These are phyloP conservation scores for Meta bourneti DNA, from an alignment of 2,888 invertebrate species.

Conservation along the genomic window DNA sequence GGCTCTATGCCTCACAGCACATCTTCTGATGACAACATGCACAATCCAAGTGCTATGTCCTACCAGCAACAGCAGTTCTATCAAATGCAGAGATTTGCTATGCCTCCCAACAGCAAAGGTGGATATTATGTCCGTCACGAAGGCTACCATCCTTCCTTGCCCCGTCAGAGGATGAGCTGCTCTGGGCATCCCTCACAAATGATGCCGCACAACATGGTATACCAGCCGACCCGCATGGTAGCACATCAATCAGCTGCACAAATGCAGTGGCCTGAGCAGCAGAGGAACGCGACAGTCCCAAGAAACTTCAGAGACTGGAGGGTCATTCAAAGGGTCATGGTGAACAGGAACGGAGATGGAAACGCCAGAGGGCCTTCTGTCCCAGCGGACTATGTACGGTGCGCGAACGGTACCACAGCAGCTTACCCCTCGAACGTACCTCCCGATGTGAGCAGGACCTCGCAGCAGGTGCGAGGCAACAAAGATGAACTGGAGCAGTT, in stretches of 20 bases:
- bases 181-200: conserved; percentile 38
- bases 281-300: conserved; percentile 64
- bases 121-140: conserved; percentile 60
- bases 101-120: conserved; percentile 43
- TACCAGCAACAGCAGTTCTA: conserved; percentile 44
- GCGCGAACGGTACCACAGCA: conserved; percentile 28
- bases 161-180: conserved; percentile 50
- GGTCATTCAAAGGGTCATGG: conserved; percentile 69
- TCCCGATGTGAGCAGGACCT: conserved; percentile 41
- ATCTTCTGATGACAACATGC: conserved; percentile 63
- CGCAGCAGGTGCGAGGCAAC: not conserved
- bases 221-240: conserved; percentile 50
- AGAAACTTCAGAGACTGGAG: conserved; percentile 74
- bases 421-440: conserved; percentile 32
- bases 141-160: conserved; percentile 61
- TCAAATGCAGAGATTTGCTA: conserved; percentile 38
- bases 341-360: conserved; percentile 20
- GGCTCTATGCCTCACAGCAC: conserved; percentile 57
- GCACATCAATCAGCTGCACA: conserved; percentile 25
- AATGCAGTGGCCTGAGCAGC: conserved; percentile 27
- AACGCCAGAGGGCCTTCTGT: not conserved
- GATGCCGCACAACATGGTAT: conserved; percentile 32
- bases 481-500: conserved; percentile 78
- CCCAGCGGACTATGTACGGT: conserved; percentile 64
- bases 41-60: conserved; percentile 29